A percentile compares a stretch with the other conserved stretches of the same genome.
Evolutionary conservation across 2,113 vertebrate species (phyloP).

Genomic region (Acanthisitta chloris): DNA sequence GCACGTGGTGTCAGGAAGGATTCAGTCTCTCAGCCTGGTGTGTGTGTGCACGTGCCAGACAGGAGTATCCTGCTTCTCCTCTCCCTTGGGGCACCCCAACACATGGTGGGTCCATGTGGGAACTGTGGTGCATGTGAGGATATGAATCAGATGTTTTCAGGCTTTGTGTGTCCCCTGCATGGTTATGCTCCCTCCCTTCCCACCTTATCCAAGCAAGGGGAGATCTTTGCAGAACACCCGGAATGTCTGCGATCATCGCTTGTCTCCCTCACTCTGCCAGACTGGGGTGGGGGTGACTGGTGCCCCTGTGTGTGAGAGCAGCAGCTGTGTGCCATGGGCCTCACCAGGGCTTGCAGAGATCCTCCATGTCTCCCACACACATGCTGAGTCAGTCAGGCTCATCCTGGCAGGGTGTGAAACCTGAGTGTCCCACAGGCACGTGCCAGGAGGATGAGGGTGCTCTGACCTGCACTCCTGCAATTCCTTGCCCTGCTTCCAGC

Average conservation of each 20-base stretch:
- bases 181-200: background rate
- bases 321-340: background rate
- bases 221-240: background rate
- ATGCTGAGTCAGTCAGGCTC: fast-evolving
- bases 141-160: background rate
- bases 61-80: background rate
- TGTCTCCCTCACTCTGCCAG: background rate
- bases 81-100: fast-evolving
- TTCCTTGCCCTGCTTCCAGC: background rate
- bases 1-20: background rate
- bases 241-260: fast-evolving
- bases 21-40: background rate
- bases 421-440: fast-evolving
- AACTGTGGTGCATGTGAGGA: background rate
- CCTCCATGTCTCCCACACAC: fast-evolving
- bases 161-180: background rate
- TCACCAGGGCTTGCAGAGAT: background rate
- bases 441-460: background rate
- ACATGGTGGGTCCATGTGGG: fast-evolving
- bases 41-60: background rate
- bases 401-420: fast-evolving
- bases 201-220: too few species aligned
- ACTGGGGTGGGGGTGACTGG: fast-evolving
- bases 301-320: fast-evolving
- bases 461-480: background rate